Evolutionary conservation across 2,113 vertebrate genomes (phyloP), one percentile per base, ranked within the genome.

Genomic region (Puma concolor): DNA sequence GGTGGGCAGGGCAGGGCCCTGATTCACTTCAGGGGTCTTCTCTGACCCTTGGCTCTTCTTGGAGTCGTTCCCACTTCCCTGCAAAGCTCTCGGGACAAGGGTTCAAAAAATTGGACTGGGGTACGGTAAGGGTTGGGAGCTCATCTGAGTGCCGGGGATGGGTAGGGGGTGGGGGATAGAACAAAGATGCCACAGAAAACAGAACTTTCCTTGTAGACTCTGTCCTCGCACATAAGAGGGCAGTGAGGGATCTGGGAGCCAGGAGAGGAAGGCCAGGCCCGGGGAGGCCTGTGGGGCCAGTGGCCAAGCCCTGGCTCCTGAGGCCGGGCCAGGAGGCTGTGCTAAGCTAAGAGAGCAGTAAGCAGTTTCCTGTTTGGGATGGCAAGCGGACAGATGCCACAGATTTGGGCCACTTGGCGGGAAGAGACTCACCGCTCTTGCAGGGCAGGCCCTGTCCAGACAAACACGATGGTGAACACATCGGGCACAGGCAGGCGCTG

Each of bases 1-100:
- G 0, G 93, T 14, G 48, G 77, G 41, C 38, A 27, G 89, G 96
- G 71, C 2, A 41, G 3, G 23, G 96, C 91, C 38, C 44, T 0
- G 0, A 25, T 36, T 44, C 82, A n/a, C 72, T 0, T n/a, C 88
- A 85, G 95, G 71, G 93, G 82, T 89, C 90, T 69, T 72, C 92
- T 88, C 69, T 3, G 41, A 0, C 2, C 0, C 25, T 72, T 19
- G 16, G 57, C 94, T 64, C 82, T 41, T 74, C 33, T 3, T 3
- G 21, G 33, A 29, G 33, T 14, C 23, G 57, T n/a, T 48, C 36
- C 85, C 25, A 38, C 36, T 71, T 89, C 57, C 60, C 38, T 76
- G 57, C 67, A 33, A 79, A 91, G 86, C 54, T 64, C 69, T 88
- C 9, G 0, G 81, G 91, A 72, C 54, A 16, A 5, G 31, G 33